Conservation (phyloP, 2,888 invertebrate species). For the Graphium colonna region DNA sequence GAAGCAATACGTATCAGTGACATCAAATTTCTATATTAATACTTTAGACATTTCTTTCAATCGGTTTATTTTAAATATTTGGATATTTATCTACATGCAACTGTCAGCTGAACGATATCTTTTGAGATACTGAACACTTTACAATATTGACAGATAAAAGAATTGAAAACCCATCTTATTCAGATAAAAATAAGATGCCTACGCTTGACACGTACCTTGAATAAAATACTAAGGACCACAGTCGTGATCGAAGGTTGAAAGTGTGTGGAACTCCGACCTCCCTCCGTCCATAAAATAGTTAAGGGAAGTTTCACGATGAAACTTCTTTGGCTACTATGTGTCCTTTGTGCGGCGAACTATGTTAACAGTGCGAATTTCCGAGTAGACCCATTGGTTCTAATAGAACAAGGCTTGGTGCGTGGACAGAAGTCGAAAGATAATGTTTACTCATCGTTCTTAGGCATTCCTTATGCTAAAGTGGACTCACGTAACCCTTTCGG, state of each 20-base stretch:
- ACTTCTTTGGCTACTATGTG: conserved; percentile 31
- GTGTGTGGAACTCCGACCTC: conserved; percentile 22
- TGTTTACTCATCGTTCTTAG: conserved; percentile 61
- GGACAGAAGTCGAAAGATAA: conserved; percentile 59
- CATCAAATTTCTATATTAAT: not conserved
- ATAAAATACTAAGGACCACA: not conserved
- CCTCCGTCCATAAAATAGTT: conserved; percentile 29
- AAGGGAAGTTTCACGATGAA: conserved; percentile 37
- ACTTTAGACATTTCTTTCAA: not conserved
- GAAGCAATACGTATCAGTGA: not conserved
- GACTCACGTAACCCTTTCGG: conserved; percentile 63
- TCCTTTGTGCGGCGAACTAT: conserved; percentile 32
- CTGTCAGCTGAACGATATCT: conserved; percentile 17
- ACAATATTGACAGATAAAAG: conserved; percentile 30
- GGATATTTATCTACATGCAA: conserved; percentile 5
- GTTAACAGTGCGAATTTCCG: conserved; percentile 41
- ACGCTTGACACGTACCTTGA: conserved; percentile 5
- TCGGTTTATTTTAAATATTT: not conserved
- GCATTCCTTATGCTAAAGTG: conserved; percentile 65
- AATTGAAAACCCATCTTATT: conserved; percentile 27
- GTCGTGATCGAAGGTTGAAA: not conserved
- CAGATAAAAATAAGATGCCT: conserved; percentile 23
- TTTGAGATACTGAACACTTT: conserved; percentile 21
- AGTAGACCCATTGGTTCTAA: conserved; percentile 63
- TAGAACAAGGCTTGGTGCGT: conserved; percentile 61